Base-by-base conservation (phyloP, 2,113 vertebrate genomes). In the Cyprinodon tularosa region DNA sequence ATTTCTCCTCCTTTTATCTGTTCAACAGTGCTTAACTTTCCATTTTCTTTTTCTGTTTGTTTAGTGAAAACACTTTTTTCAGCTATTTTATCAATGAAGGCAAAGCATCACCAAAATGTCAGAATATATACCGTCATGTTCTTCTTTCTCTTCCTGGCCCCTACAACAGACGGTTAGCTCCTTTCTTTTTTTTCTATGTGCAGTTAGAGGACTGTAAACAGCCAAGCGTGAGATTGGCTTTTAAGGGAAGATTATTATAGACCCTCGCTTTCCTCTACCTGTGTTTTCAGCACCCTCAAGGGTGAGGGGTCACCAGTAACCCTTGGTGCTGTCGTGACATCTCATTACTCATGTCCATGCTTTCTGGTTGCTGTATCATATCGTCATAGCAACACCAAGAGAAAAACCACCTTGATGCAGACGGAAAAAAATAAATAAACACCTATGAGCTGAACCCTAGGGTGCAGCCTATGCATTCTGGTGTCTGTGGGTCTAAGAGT, bases 371-470 rank as follows among this genome's bases (percentile, higher is more conserved):
- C 83, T 61, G 53, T 1, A n/a, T 71, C 13, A 10, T 14, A 68
- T 91, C 68, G 89, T 82, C 88, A 85, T 91, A 84, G 87, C 80
- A 89, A 93, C 84, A 15, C 63, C 64, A 53, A 81, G 82, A 84
- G 71, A 74, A 71, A 82, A 78, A 68, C 68, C 82, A 88, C 89
- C 82, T 77, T 67, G 79, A 80, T 83, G 76, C 83, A 69, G 81
- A 75, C 84, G 6, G 15, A 6, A 0, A n/a, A n/a, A n/a, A 57
- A 10, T 9, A 83, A 88, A 87, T 88, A 88, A 85, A 66, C 80
- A 87, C 72, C 72, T 66, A 84, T 85, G 77, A 80, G 74, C 66
- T 29, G 0, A 78, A 76, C 74, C 68, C 66, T 76, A 66, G 77
- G 78, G 78, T 89, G 78, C 37, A 82, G 74, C 63, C 22, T 72